Evolutionary conservation across 2,797 vertebrate species (phyloP).

Genomic region (Heterohyrax brucei): DNA sequence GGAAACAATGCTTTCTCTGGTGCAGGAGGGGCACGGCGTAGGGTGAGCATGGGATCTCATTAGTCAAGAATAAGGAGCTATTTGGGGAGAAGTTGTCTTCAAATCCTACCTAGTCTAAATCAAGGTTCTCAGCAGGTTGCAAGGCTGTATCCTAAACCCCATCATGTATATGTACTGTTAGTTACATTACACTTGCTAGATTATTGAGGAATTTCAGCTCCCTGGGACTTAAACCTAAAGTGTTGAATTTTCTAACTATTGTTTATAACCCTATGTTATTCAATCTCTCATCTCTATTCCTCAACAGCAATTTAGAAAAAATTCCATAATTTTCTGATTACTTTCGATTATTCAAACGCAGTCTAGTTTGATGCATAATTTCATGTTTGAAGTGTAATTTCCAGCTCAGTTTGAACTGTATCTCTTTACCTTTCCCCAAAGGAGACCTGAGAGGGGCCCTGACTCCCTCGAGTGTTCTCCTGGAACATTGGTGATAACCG

Average conservation of each 20-base stretch:
- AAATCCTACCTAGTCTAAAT: not conserved
- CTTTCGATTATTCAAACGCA: not conserved
- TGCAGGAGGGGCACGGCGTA: not conserved
- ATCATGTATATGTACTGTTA: accelerated
- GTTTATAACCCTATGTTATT: not conserved
- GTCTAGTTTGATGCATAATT: not conserved
- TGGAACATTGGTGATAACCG: too few relatives aligned
- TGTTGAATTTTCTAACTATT: not conserved
- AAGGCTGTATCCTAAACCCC: accelerated
- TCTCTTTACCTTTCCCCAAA: not conserved
- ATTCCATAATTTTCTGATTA: not conserved
- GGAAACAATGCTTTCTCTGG: not conserved
- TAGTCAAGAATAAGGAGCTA: not conserved
- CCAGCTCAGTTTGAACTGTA: not conserved
- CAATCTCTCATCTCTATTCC: not conserved
- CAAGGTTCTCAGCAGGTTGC: not conserved
- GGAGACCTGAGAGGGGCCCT: not conserved
- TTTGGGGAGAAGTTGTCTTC: not conserved
- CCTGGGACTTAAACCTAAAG: not conserved
- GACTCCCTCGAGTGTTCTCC: not conserved
- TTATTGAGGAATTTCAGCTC: not conserved
- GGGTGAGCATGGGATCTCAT: too few relatives aligned
- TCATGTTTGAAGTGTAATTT: not conserved
- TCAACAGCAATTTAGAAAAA: not conserved
- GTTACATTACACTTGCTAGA: too few relatives aligned